These are phyloP conservation scores for Patella ulyssiponensis DNA, from an alignment of 2,888 invertebrate genomes.

Conservation along the genomic window DNA sequence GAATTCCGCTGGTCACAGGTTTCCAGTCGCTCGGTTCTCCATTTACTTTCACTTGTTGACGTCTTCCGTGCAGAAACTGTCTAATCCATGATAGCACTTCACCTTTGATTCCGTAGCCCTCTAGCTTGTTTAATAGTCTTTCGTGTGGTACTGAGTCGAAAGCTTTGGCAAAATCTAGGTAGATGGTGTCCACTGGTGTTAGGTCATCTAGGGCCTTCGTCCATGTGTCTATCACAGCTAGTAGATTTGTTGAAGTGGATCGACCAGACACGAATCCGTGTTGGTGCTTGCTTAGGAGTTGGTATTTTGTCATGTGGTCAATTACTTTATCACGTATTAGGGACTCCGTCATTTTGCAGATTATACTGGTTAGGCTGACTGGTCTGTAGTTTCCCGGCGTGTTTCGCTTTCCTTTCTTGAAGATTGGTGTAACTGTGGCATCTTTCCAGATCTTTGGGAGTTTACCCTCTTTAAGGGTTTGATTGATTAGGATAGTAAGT, in stretches of 20 bases:
- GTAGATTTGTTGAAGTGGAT: conserved; percentile 17
- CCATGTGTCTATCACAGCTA: conserved; percentile 15
- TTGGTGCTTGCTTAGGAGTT: conserved; percentile 6
- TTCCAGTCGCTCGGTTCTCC: no score
- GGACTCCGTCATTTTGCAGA: conserved; percentile 24
- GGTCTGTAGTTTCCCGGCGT: conserved; percentile 21
- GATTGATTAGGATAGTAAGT: neutral
- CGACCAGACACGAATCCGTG: conserved; percentile 18
- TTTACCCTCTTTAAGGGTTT: neutral
- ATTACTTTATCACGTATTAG: conserved; percentile 16
- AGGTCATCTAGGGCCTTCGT: conserved; percentile 13
- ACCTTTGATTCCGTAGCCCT: conserved; percentile 8
- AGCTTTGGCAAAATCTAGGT: neutral
- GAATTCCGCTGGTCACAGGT: no score
- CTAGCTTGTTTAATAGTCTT: conserved; percentile 12
- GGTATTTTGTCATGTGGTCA: conserved; percentile 5
- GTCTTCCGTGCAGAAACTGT: conserved; percentile 6
- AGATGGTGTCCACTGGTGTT: conserved; percentile 14
- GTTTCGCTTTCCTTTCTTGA: conserved; percentile 21
- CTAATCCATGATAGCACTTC: conserved; percentile 12
- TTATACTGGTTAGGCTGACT: conserved; percentile 25
- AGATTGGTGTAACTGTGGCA: conserved; percentile 16
- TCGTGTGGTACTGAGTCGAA: conserved; percentile 26
- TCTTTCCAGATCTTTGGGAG: conserved; percentile 2
- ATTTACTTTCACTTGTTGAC: conserved; percentile 5